phyloP scores from a whole-genome alignment of 2,797 vertebrate species.

The Lagocephalus sceleratus region DNA sequence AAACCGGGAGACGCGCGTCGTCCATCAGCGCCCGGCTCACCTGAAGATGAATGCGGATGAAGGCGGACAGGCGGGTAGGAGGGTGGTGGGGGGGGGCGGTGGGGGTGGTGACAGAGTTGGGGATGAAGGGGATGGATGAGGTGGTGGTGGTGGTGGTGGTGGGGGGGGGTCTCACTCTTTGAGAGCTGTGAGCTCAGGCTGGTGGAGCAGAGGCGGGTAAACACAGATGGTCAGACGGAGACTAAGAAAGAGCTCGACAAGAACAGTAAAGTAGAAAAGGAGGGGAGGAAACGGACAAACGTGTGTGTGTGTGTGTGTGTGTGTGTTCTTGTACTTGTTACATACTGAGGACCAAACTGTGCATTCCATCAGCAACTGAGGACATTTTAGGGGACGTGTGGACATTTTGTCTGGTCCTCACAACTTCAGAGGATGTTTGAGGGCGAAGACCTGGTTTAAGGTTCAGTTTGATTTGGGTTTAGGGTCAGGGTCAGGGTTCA shows the following conservation, averaged over 20 bases:
- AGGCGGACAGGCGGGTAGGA: neutral
- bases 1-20: slow-evolving; percentile 45
- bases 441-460: no score
- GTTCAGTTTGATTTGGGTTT: no score
- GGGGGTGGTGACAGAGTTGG: neutral
- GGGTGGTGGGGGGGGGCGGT: neutral
- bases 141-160: neutral
- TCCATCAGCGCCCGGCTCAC: slow-evolving; percentile 39
- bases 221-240: slow-evolving; percentile 49
- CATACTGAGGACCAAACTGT: no score
- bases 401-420: no score
- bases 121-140: neutral
- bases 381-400: no score
- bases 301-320: slow-evolving; percentile 4
- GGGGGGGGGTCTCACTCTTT: slow-evolving; percentile 22
- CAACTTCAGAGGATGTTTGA: no score
- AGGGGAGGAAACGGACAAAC: slow-evolving; percentile 36
- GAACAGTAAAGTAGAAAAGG: slow-evolving; percentile 19
- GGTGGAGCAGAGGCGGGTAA: slow-evolving; percentile 7
- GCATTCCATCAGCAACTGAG: no score
- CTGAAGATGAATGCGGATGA: slow-evolving; percentile 8
- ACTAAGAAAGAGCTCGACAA: slow-evolving; percentile 34
- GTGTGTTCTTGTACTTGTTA: no score
- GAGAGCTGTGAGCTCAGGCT: neutral
- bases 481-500: neutral